phyloP scores from a whole-genome alignment of 2,113 vertebrate species.

The Eupsittula cactorum region DNA sequence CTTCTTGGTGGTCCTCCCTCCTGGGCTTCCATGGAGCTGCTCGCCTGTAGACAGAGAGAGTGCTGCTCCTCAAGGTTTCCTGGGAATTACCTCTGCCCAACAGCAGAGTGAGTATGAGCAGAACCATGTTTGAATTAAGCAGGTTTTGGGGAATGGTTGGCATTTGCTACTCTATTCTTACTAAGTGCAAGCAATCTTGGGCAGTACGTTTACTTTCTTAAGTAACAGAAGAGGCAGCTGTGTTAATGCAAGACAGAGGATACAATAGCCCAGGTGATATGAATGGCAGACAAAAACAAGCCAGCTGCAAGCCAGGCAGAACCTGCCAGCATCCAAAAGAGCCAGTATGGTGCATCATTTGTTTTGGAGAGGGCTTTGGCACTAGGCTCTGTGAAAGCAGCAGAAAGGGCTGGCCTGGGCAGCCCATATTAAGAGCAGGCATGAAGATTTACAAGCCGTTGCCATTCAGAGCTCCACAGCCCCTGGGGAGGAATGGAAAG shows the following conservation, averaged over 20 bases:
- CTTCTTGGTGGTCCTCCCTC: neutral
- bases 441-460: neutral
- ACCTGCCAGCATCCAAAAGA: neutral
- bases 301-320: neutral
- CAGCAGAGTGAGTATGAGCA: neutral
- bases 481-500: neutral
- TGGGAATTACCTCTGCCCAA: neutral
- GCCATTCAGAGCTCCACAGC: neutral
- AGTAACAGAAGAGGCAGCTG: neutral
- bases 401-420: neutral
- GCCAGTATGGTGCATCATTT: neutral
- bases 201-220: neutral
- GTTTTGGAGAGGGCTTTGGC: neutral
- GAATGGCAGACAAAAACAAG: neutral
- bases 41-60: neutral
- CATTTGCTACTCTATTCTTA: neutral
- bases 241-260: rapidly evolving
- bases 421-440: neutral
- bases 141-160: neutral
- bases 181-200: neutral
- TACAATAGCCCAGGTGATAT: neutral
- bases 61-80: neutral
- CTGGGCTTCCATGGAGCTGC: neutral
- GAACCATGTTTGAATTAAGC: neutral
- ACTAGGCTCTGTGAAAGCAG: neutral